Percentiles rank a stretch among this genome's conserved stretches.
These are phyloP conservation scores for Alfaro cultratus DNA, from an alignment of 2,797 vertebrate species.

Conservation along the genomic window DNA sequence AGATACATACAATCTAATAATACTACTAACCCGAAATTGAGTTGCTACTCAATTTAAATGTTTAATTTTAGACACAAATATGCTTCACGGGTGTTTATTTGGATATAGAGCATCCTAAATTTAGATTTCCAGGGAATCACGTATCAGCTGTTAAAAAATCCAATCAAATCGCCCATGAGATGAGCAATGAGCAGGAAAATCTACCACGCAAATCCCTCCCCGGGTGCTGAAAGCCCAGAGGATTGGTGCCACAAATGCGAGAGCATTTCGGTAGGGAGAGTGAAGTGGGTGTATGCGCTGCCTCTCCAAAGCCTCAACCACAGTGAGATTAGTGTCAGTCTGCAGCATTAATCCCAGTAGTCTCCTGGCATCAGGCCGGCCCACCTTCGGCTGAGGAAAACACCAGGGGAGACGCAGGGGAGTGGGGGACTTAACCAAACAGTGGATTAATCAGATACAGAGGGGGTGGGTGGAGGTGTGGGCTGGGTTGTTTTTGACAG, in stretches of 20 bases:
- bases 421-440: slow-evolving; percentile 69
- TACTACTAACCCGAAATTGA: background rate
- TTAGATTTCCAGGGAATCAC: slow-evolving; percentile 13
- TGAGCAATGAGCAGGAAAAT: slow-evolving; percentile 52
- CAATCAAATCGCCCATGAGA: slow-evolving; percentile 36
- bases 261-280: slow-evolving; percentile 68
- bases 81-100: background rate
- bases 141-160: slow-evolving; percentile 31
- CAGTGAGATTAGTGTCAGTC: slow-evolving; percentile 84
- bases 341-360: slow-evolving; percentile 79
- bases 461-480: slow-evolving; percentile 8
- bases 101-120: background rate
- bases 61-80: background rate
- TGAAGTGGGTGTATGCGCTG: slow-evolving; percentile 69
- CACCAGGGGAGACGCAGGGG: slow-evolving; percentile 49
- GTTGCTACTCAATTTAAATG: background rate
- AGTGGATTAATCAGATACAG: slow-evolving; percentile 72
- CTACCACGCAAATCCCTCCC: slow-evolving; percentile 48
- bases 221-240: slow-evolving; percentile 40
- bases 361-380: slow-evolving; percentile 68
- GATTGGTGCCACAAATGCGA: slow-evolving; percentile 62
- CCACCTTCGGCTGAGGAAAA: slow-evolving; percentile 67
- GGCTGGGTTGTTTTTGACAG: slow-evolving; percentile 25
- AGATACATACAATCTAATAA: slow-evolving; percentile 6
- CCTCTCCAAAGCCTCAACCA: slow-evolving; percentile 78